phyloP scores from a whole-genome alignment of 1,140 invertebrate genomes.

The Kradibia gibbosae region DNA sequence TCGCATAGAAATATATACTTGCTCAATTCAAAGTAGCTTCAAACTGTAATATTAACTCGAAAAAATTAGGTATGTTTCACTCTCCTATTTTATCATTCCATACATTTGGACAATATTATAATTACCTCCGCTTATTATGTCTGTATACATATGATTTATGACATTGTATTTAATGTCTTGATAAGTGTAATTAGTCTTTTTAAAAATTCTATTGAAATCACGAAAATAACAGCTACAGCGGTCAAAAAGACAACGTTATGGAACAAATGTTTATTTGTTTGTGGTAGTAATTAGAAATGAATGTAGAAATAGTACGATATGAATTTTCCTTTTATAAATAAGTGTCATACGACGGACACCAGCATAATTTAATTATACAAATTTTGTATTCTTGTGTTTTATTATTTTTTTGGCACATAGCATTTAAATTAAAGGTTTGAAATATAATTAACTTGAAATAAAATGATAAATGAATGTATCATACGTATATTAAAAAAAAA shows the following conservation, averaged over 20 bases:
- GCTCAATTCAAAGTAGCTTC: neutral
- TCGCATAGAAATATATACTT: neutral
- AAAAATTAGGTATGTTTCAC: neutral
- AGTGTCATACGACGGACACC: neutral
- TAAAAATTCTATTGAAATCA: neutral
- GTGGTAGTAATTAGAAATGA: neutral
- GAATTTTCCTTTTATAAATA: neutral
- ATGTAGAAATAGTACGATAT: neutral
- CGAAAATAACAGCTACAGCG: neutral
- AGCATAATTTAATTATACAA: neutral
- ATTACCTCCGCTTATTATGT: neutral
- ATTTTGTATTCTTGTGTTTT: neutral
- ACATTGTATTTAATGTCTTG: neutral
- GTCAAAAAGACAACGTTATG: neutral
- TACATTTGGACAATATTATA: neutral
- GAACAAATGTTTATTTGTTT: neutral
- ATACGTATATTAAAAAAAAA: neutral
- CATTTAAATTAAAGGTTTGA: neutral
- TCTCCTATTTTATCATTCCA: neutral
- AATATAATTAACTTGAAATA: neutral
- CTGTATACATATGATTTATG: neutral
- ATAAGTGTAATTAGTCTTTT: neutral
- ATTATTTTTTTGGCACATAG: neutral
- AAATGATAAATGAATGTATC: neutral
- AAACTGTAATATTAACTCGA: neutral